Evolutionary conservation across 2,113 vertebrate genomes (phyloP), one percentile per base, ranked within the genome.

Genomic region (Abramis brama): DNA sequence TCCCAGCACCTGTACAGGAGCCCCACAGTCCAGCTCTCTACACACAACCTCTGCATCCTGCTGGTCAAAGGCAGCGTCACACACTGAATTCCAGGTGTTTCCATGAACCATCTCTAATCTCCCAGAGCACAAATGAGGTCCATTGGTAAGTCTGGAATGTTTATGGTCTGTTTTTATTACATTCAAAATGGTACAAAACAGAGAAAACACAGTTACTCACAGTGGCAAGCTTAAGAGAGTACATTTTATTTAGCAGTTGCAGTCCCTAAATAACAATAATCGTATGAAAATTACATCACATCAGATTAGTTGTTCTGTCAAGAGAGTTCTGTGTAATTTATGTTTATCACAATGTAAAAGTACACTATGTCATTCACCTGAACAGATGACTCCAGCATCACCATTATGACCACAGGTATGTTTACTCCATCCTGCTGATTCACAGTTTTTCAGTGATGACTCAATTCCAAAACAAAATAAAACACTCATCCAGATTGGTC

Each of bases 381-480:
- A 68, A 6, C 66, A 70, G 30, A 70, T 70, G 66, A 70, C 17
- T 70, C 66, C 66, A 70, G 66, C 30, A 36, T 70, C 66, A 1
- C 3, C 1, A 36, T 4, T 10, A 36, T 33, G 66, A 36, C 0
- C 7, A 70, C 66, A 70, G 12, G 6, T 17, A 13, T 4, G 6
- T 45, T 6, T 45, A n/a, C 11, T 10, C 70, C 39, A 45, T 12
- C 70, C 70, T 45, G 1, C 6, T 43, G 55, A 60, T 8, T 3
- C 21, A 79, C 77, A 79, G 77, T 79, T 62, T 13, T 79, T 79
- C 12, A 79, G 11, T 25, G 70, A 13, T 13, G 70, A 45, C 70
- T 73, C 39, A 13, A 4, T 13, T 73, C 70, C 70, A 6, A 1
- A 1, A 45, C 70, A 73, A 3, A 3, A 0, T 6, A 45, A 0